phyloP scores from a whole-genome alignment of 2,888 invertebrate genomes.

The Alloscopus bannaensis region DNA sequence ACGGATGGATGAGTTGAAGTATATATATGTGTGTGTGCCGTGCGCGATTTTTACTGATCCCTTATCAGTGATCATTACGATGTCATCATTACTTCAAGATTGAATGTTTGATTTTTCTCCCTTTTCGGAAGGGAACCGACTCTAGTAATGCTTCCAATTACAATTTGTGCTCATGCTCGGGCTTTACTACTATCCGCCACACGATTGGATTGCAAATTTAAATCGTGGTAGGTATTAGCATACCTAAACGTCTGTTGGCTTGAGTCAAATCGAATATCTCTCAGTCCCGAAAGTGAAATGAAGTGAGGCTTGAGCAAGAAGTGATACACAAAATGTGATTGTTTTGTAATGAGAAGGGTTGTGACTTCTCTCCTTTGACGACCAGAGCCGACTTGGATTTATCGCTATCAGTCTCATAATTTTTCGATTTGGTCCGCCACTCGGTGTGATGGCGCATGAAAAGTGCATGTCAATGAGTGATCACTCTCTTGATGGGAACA shows the following conservation, averaged over 20 bases:
- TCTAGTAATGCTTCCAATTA: constrained; percentile 30
- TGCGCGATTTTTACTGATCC: constrained; percentile 49
- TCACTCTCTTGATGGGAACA: background rate
- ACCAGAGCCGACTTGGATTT: constrained; percentile 14
- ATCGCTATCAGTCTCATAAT: constrained; percentile 9
- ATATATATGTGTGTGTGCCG: too few relatives aligned
- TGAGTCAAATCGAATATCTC: too few relatives aligned
- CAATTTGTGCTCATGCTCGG: constrained; percentile 24
- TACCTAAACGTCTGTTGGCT: too few relatives aligned
- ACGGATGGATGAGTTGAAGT: too few relatives aligned
- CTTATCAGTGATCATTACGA: constrained; percentile 58
- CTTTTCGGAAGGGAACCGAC: constrained; percentile 33
- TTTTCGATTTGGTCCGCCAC: too few relatives aligned
- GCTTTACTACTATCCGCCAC: constrained; percentile 1
- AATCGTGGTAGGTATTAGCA: too few relatives aligned
- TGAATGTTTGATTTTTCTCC: constrained; percentile 40
- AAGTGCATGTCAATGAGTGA: background rate
- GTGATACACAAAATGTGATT: constrained; percentile 40
- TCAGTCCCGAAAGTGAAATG: constrained; percentile 37
- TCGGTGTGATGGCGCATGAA: background rate
- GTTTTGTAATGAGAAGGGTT: constrained; percentile 30
- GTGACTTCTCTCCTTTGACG: constrained; percentile 29
- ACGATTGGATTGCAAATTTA: constrained; percentile 15
- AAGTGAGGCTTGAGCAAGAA: constrained; percentile 46
- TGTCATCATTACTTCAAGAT: constrained; percentile 57